A percentile compares a stretch with the other conserved stretches of the same genome.
Evolutionary conservation across 2,888 invertebrate species (phyloP).

Genomic region (Ectemnius lituratus): DNA sequence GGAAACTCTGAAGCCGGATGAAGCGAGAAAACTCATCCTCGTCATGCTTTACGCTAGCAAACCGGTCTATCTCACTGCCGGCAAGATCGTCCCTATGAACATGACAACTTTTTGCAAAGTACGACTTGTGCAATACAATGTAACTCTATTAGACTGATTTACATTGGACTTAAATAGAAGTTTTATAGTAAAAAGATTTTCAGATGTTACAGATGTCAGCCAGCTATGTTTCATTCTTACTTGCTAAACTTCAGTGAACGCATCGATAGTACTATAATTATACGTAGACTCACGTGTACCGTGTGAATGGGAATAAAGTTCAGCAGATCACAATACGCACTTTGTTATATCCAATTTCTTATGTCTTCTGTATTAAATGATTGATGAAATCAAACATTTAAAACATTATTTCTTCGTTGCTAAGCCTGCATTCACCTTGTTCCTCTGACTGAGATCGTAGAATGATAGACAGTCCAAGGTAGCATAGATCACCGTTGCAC

Average conservation of each 20-base stretch:
- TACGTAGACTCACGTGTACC: not conserved
- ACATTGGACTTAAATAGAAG: not conserved
- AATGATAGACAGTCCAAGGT: no score
- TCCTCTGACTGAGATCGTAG: no score
- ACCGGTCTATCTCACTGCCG: slow-evolving; percentile 48
- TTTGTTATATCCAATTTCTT: no score
- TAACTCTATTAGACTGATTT: no score
- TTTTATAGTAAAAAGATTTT: slow-evolving; percentile 13
- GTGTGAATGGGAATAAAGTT: not conserved
- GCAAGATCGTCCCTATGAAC: slow-evolving; percentile 48
- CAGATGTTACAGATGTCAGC: slow-evolving; percentile 34
- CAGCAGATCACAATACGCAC: not conserved
- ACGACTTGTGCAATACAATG: slow-evolving; percentile 7
- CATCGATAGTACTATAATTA: not conserved
- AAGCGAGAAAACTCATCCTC: slow-evolving; percentile 37
- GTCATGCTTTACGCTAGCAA: slow-evolving; percentile 37
- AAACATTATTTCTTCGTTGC: no score
- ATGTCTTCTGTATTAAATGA: no score
- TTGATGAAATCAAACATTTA: no score
- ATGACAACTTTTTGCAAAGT: slow-evolving; percentile 45
- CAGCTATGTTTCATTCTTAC: slow-evolving; percentile 23
- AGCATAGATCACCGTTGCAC: no score
- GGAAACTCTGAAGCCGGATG: slow-evolving; percentile 14
- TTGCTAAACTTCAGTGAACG: slow-evolving; percentile 5
- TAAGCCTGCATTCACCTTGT: no score